Conservation (phyloP, 64 coral and sea anemone genomes). For the Stylophora pistillata region DNA sequence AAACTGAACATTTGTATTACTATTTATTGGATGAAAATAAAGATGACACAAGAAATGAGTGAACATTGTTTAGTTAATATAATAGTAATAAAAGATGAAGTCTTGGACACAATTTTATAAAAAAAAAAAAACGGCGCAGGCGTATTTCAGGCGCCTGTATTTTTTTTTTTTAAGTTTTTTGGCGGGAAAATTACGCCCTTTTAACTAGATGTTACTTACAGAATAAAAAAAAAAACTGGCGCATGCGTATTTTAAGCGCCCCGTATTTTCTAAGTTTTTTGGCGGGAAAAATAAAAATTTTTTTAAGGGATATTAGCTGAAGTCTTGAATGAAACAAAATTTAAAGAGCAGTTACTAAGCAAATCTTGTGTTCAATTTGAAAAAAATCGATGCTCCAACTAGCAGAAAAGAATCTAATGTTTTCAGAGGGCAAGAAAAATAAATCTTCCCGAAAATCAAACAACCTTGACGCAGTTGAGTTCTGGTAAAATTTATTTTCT, state of each 20-base stretch:
- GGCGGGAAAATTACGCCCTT: too few species aligned
- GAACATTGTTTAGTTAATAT: background rate
- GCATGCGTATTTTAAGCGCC: background rate
- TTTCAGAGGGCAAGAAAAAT: too few species aligned
- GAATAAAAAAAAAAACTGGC: background rate
- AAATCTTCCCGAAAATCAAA: too few species aligned
- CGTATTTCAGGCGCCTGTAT: too few species aligned
- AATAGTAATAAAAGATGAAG: background rate
- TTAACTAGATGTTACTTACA: background rate
- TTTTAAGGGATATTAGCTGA: background rate
- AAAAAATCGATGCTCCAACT: too few species aligned
- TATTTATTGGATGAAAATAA: background rate
- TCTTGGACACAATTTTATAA: too few species aligned
- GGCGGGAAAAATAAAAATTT: background rate
- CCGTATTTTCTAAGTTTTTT: background rate
- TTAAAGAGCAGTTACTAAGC: background rate
- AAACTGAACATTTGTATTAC: background rate
- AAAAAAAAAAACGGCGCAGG: too few species aligned
- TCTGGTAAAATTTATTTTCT: too few species aligned
- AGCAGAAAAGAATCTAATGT: too few species aligned
- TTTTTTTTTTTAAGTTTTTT: too few species aligned
- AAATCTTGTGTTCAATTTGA: too few species aligned
- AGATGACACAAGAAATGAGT: background rate
- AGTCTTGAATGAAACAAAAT: background rate
- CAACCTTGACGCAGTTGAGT: too few species aligned